phyloP scores from a whole-genome alignment of 2,888 invertebrate species.

The Dasypolia templi region DNA sequence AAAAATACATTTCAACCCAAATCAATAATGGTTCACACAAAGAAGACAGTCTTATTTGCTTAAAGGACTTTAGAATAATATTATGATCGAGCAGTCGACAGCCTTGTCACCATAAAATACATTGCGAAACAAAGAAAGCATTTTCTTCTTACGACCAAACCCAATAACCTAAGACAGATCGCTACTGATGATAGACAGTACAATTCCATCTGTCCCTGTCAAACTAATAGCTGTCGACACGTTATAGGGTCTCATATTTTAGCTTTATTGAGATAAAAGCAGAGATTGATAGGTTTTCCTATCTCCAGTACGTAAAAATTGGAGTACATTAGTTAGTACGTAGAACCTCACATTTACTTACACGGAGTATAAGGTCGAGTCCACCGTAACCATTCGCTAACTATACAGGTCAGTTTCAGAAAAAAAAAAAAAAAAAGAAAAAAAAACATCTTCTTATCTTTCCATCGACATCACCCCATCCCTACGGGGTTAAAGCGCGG shows the following conservation, averaged over 20 bases:
- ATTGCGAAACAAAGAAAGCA: background rate
- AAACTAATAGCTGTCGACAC: no score
- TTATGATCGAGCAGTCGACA: background rate
- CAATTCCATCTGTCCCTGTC: no score
- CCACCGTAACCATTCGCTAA: background rate
- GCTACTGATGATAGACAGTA: no score
- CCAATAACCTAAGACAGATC: no score
- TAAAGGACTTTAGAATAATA: background rate
- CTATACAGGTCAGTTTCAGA: background rate
- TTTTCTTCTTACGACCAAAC: no score
- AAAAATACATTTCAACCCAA: background rate
- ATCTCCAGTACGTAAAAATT: no score
- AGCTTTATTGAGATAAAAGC: no score
- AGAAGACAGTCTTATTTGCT: background rate
- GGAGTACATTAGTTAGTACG: no score
- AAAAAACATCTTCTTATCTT: background rate
- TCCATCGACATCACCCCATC: slow-evolving; percentile 54
- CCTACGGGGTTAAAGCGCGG: slow-evolving; percentile 32
- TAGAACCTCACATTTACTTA: background rate
- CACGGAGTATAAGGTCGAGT: background rate
- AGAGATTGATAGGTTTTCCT: no score
- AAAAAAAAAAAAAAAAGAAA: background rate
- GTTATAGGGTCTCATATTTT: no score
- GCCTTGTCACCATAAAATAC: background rate
- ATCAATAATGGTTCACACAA: background rate